Evolutionary conservation across 1,140 invertebrate genomes (phyloP), one percentile per base, ranked within the genome.

Genomic region (Stegodyphus dumicola): DNA sequence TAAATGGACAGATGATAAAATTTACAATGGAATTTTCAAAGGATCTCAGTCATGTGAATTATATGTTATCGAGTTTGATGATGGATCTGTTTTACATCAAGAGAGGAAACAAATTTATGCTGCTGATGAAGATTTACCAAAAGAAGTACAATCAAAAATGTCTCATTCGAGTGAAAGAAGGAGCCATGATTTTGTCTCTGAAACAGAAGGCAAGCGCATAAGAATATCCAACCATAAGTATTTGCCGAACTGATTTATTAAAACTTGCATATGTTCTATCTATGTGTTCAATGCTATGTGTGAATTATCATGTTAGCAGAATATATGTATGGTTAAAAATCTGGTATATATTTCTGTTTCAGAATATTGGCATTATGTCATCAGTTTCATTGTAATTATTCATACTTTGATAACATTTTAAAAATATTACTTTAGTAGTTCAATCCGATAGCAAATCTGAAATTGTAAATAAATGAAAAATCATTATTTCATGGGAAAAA

Each of bases 1-100:
- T 0, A 91, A 91, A 51, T 94, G 93, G 93, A 92, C 91, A 0
- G 93, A 94, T 89, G 92, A 92, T 6, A 87, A 89, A n/a, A 87
- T 91, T 7, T 94, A 94, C 86, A 91, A 92, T 77, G 93, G 92
- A 9, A 90, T 91, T 17, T 94, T 93, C 88, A 91, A 92, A 77
- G 93, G 93, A 74, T 90, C 91, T 9, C 92, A 92, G 87, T 90
- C 91, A 60, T 90, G 88, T 84, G 90, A 91, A 48, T 91, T 92
- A 88, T 94, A 93, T 75, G 33, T 80, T 5, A 88, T 92, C 75
- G 89, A 90, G 81, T 91, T 92, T 90, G 91, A 91, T 87, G 90
- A 92, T 89, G 90, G 89, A 13, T 90, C 89, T 60, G 87, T 89
- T 64, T 83, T 88, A 53, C 87, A 81, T 53, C 80, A 89, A 18